Conservation (phyloP, 2,113 vertebrate genomes). For the Coptodon rendalli region DNA sequence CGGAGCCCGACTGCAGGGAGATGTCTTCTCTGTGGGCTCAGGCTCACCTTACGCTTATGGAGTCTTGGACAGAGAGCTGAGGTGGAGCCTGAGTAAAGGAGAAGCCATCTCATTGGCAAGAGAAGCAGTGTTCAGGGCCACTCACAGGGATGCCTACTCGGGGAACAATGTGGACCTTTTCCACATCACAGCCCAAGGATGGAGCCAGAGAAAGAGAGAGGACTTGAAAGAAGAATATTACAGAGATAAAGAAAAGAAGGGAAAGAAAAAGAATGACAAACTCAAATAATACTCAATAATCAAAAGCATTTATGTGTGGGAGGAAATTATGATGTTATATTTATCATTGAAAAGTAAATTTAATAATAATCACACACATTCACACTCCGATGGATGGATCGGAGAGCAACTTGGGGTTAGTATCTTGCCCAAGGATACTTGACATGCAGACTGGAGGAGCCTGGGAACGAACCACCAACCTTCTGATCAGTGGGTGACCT, state of each 20-base stretch:
- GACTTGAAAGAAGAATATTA: slow-evolving; percentile 71
- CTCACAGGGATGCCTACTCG: slow-evolving; percentile 81
- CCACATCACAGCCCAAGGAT: slow-evolving; percentile 74
- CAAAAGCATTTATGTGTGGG: neutral
- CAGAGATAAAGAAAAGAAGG: slow-evolving; percentile 50
- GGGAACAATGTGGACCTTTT: slow-evolving; percentile 84
- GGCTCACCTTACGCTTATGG: slow-evolving; percentile 83
- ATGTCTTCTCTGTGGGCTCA: slow-evolving; percentile 81
- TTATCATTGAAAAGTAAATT: neutral
- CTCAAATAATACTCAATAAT: neutral
- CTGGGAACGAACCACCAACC: neutral
- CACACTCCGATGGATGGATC: neutral
- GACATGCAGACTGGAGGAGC: neutral
- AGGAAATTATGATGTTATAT: neutral
- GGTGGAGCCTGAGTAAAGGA: slow-evolving; percentile 62
- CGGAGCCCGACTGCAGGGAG: slow-evolving; percentile 71
- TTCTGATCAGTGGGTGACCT: neutral
- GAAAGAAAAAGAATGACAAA: neutral
- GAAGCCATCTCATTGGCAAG: slow-evolving; percentile 76
- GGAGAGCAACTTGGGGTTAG: neutral
- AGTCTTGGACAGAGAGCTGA: slow-evolving; percentile 70
- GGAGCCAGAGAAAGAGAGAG: slow-evolving; percentile 71
- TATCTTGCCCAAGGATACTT: neutral
- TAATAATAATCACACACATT: neutral
- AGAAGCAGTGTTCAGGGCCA: slow-evolving; percentile 79